Evolutionary conservation across 2,797 vertebrate genomes (phyloP).

Genomic region (Myiotriccus ornatus): DNA sequence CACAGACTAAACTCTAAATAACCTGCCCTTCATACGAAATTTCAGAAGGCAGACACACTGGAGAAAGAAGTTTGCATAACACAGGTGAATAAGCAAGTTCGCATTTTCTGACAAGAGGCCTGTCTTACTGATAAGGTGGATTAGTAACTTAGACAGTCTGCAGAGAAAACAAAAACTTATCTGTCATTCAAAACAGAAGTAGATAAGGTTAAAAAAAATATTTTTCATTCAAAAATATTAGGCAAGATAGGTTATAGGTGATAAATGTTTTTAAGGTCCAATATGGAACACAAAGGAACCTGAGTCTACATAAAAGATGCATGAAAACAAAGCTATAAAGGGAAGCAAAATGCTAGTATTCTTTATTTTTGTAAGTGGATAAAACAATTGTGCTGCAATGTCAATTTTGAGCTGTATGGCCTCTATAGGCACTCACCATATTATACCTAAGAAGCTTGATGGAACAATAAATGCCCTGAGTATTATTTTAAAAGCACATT

Average conservation of each 20-base stretch:
- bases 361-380: neutral
- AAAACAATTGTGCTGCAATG: neutral
- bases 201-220: conserved; percentile 1
- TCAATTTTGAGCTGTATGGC: neutral
- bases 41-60: neutral
- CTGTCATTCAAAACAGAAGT: neutral
- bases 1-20: neutral
- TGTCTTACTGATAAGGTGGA: neutral
- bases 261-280: neutral
- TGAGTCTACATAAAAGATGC: neutral
- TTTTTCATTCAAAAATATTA: conserved; percentile 4
- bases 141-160: neutral
- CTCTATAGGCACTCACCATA: neutral
- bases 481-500: neutral
- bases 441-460: neutral
- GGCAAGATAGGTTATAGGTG: neutral
- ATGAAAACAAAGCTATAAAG: neutral
- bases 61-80: neutral
- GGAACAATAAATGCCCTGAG: neutral
- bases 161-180: conserved; percentile 11
- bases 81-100: neutral
- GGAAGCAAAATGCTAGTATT: neutral
- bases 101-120: neutral
- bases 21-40: neutral
- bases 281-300: neutral